A percentile compares a stretch with the other conserved stretches of the same genome.
Conservation (phyloP, 2,888 invertebrate genomes). For the Halictus ligatus region DNA sequence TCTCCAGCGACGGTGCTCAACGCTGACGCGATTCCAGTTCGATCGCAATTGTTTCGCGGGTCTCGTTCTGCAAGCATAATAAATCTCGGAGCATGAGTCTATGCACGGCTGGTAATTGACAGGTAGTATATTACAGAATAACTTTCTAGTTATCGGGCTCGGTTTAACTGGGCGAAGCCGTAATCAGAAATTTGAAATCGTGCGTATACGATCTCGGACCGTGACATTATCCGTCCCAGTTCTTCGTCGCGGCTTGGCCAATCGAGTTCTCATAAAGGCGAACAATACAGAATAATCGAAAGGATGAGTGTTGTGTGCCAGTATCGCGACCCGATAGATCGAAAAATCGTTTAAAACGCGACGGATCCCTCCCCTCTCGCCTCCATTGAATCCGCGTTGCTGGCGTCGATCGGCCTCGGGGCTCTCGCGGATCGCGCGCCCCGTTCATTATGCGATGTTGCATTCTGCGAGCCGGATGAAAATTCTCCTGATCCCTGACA, state of each 20-base stretch:
- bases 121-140: constrained; percentile 4
- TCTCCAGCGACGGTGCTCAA: not conserved
- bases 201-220: not conserved
- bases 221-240: constrained; percentile 1
- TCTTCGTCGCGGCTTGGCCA: not conserved
- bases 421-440: constrained; percentile 21
- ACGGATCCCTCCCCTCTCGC: not conserved
- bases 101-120: not conserved
- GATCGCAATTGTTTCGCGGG: constrained; percentile 22
- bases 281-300: constrained; percentile 10
- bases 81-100: constrained; percentile 18
- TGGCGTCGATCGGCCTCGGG: not conserved
- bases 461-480: constrained; percentile 10
- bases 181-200: constrained; percentile 9
- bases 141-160: not conserved
- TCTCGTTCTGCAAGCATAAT: not conserved
- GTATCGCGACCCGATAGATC: not conserved
- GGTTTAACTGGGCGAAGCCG: not conserved
- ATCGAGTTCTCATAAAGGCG: not conserved
- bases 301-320: not conserved
- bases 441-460: constrained; percentile 27
- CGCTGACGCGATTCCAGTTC: not conserved
- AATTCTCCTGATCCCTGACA: constrained; percentile 4
- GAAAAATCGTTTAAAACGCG: constrained; percentile 14
- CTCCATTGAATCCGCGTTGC: constrained; percentile 9